Percentiles rank a stretch among this genome's conserved stretches.
These are phyloP conservation scores for Probosciger aterrimus DNA, from an alignment of 2,113 vertebrate genomes.

Conservation along the genomic window DNA sequence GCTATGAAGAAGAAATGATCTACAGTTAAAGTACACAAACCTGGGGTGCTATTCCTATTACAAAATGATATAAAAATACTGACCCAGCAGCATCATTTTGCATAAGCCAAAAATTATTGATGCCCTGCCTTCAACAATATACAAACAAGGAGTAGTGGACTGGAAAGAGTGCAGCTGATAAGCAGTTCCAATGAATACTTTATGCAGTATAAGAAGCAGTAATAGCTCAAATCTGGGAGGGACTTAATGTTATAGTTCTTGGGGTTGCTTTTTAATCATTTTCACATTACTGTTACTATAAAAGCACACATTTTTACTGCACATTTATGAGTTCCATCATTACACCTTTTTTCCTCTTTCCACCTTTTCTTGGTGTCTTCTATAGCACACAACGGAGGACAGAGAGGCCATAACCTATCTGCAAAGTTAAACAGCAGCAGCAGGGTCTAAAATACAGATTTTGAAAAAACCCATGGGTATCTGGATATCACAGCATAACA, in stretches of 20 bases:
- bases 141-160: background rate
- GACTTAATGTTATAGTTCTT: background rate
- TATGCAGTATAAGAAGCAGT: background rate
- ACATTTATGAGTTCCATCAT: background rate
- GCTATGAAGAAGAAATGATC: background rate
- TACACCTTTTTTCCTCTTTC: background rate
- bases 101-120: background rate
- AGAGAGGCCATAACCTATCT: background rate
- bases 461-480: background rate
- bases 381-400: background rate
- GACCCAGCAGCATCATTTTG: background rate
- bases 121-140: fast-evolving
- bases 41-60: background rate
- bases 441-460: background rate
- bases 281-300: background rate
- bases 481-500: background rate
- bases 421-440: background rate
- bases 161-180: background rate
- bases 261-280: background rate
- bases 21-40: background rate
- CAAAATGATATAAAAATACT: background rate
- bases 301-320: background rate
- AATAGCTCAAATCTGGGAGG: background rate
- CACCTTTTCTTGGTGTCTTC: background rate
- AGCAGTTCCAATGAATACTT: background rate